Conservation (phyloP, 2,113 vertebrate genomes). For the Eudorcas thomsonii region DNA sequence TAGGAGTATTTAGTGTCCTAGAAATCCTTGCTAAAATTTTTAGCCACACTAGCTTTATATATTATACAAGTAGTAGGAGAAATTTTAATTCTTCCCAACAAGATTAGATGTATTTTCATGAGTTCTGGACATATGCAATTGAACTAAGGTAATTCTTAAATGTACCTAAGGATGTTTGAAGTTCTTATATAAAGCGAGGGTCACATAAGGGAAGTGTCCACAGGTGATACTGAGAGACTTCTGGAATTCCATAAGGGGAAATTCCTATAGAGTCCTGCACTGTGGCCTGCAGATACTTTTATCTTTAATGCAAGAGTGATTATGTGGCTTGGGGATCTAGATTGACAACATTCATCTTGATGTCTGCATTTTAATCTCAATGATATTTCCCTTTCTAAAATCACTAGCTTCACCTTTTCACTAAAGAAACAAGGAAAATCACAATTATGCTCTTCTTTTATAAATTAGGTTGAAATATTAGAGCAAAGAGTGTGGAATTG, state of each 20-base stretch:
- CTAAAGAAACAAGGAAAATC: background rate
- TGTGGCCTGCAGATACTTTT: background rate
- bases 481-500: background rate
- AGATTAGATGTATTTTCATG: background rate
- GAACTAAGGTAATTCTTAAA: background rate
- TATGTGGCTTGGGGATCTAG: background rate
- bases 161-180: background rate
- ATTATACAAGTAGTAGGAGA: background rate
- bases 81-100: background rate
- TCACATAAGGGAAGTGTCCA: background rate
- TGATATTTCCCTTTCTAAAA: background rate
- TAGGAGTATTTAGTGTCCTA: background rate
- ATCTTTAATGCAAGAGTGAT: background rate
- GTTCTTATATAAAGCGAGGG: accelerated
- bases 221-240: background rate
- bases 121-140: background rate
- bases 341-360: background rate
- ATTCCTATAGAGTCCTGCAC: background rate
- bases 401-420: background rate
- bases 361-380: background rate
- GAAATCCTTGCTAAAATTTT: background rate
- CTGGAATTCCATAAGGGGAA: background rate
- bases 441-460: background rate
- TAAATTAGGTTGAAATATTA: background rate
- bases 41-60: background rate